Base-by-base conservation (phyloP, 2,888 invertebrate species). In the Oligia strigilis region DNA sequence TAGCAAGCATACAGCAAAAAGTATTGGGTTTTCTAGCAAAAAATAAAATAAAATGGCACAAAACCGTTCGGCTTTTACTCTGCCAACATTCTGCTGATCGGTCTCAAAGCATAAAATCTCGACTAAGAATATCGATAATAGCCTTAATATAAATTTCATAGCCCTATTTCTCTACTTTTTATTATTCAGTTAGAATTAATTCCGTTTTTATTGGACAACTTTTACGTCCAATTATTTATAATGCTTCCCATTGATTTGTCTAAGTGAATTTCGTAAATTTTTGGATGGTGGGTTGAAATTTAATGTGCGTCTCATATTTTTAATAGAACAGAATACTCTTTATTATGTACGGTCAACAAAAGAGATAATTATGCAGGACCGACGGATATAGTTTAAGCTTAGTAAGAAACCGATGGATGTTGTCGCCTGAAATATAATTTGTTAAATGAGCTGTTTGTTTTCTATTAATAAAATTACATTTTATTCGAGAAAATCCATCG, bases 91-190 rank as follows among this genome's bases (percentile, higher is more conserved):
- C 72, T 71, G 79, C 81, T 83, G 81, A 88, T 86, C 81, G 78
- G 23, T 69, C 76, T 62, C n/a, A 72, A 71, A 77, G 72, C 82
- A 83, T 87, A 86, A 88, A 88, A 88, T 83, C 88, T 81, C 81
- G 17, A 73, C 80, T 84, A 78, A 84, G 70, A 83, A 86, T 78
- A 83, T 90, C 82, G 89, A 89, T 90, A 90, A 90, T 87, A 82
- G 83, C 86, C 83, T 75, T 89, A 86, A 89, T 90, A 89, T 89
- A 89, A 88, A 89, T 89, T 88, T 89, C 83, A 90, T 86, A 65
- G 88, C 87, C 79, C 77, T 79, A 80, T 89, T 86, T 75, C 78
- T 85, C 81, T 65, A 78, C 84, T 87, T 88, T 87, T 89, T 84
- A 89, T 80, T 87, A 90, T 88, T 89, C 89, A 87, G 90, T 89